Conservation (phyloP, 2,113 vertebrate genomes). For the Cryptoleucopteryx plumbea region DNA sequence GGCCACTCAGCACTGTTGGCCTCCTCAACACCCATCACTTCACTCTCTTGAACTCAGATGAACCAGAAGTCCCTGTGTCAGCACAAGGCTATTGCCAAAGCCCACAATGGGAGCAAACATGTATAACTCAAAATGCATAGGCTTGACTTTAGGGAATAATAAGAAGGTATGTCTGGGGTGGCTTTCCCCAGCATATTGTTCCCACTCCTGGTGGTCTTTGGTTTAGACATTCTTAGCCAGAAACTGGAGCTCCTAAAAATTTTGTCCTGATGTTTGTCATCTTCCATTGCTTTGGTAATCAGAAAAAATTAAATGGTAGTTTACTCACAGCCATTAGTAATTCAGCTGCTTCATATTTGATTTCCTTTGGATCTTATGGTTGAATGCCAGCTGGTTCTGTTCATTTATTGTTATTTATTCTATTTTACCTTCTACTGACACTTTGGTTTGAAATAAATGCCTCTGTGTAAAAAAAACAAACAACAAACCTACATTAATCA, state of each 20-base stretch:
- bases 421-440: constrained; percentile 21
- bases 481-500: constrained; percentile 15
- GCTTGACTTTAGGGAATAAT: not conserved
- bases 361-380: constrained; percentile 35
- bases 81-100: not conserved
- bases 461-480: not conserved
- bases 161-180: not conserved
- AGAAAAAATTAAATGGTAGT: not conserved
- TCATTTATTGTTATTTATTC: constrained; percentile 48
- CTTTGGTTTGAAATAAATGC: not conserved
- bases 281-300: not conserved
- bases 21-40: not conserved
- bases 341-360: constrained; percentile 5
- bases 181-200: not conserved
- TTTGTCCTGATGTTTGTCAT: not conserved
- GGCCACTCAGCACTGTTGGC: not conserved
- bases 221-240: not conserved
- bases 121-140: not conserved
- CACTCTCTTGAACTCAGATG: not conserved
- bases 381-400: constrained; percentile 24
- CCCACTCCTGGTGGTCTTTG: not conserved
- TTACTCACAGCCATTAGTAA: constrained; percentile 9
- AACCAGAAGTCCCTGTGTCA: not conserved
- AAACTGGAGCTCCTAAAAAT: not conserved
- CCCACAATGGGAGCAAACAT: not conserved